A percentile compares a stretch with the other conserved stretches of the same genome.
Evolutionary conservation across 2,888 invertebrate species (phyloP).

Genomic region (Apamea crenata): DNA sequence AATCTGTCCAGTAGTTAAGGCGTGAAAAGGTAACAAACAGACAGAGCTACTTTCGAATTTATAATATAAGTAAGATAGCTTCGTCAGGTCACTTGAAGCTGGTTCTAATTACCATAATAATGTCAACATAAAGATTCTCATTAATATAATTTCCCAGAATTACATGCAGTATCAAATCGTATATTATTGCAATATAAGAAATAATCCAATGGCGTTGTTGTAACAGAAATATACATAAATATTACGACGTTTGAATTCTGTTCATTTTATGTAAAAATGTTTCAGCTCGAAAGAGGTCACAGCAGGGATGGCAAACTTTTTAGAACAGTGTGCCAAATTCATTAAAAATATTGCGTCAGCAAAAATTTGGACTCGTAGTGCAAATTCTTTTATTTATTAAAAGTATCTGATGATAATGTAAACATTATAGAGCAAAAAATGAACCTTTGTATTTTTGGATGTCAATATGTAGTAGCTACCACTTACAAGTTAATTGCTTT

Average conservation of each 20-base stretch:
- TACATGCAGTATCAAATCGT: conserved; percentile 14
- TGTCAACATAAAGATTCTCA: conserved; percentile 7
- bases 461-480: background rate
- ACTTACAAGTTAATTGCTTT: background rate
- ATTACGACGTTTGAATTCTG: background rate
- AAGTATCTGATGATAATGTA: background rate
- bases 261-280: conserved; percentile 6
- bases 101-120: conserved; percentile 17
- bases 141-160: conserved; percentile 19
- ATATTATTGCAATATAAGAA: background rate
- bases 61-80: background rate
- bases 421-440: background rate
- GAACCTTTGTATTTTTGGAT: background rate
- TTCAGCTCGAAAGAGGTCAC: conserved; percentile 27
- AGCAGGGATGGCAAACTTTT: conserved; percentile 27
- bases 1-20: no score
- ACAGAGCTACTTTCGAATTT: no score
- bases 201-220: background rate
- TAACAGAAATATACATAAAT: background rate
- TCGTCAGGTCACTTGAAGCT: background rate
- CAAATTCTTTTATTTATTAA: background rate
- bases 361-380: background rate
- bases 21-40: no score
- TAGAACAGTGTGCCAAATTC: conserved; percentile 30
- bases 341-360: conserved; percentile 37